Evolutionary conservation across 2,797 vertebrate genomes (phyloP).

Genomic region (Gymnopithys bicolor): DNA sequence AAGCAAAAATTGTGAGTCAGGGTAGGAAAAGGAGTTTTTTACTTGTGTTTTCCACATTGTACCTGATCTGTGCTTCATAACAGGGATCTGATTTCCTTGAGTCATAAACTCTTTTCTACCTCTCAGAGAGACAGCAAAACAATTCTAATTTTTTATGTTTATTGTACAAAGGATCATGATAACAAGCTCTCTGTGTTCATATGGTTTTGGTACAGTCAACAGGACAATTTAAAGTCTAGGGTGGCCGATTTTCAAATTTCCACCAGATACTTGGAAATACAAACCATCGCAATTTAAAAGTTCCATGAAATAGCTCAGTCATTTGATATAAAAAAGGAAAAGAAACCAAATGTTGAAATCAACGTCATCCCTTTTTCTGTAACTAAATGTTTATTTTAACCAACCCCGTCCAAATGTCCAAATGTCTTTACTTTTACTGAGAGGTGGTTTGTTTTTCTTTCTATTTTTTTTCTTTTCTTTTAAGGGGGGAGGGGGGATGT

Average conservation of each 20-base stretch:
- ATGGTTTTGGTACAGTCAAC: slow-evolving; percentile 17
- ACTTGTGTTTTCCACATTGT: background rate
- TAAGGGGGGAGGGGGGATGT: background rate
- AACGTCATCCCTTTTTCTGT: background rate
- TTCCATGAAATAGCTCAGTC: slow-evolving; percentile 1
- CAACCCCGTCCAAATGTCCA: background rate
- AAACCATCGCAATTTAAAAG: slow-evolving; percentile 19
- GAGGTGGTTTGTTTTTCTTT: too few species aligned
- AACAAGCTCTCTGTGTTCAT: slow-evolving; percentile 34
- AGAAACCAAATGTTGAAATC: fast-evolving
- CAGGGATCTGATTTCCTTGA: background rate
- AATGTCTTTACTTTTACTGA: background rate
- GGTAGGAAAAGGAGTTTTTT: background rate
- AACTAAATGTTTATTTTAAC: background rate
- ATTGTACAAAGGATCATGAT: background rate
- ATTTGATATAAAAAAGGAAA: background rate
- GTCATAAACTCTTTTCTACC: background rate
- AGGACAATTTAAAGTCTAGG: background rate
- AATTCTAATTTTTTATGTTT: background rate
- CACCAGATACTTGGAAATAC: slow-evolving; percentile 39
- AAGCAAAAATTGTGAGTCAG: background rate
- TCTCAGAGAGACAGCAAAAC: background rate
- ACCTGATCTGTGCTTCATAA: background rate
- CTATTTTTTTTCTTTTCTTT: background rate
- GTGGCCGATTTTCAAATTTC: slow-evolving; percentile 27